Evolutionary conservation across 2,113 vertebrate genomes (phyloP).

Genomic region (Trichomycterus rosablanca): DNA sequence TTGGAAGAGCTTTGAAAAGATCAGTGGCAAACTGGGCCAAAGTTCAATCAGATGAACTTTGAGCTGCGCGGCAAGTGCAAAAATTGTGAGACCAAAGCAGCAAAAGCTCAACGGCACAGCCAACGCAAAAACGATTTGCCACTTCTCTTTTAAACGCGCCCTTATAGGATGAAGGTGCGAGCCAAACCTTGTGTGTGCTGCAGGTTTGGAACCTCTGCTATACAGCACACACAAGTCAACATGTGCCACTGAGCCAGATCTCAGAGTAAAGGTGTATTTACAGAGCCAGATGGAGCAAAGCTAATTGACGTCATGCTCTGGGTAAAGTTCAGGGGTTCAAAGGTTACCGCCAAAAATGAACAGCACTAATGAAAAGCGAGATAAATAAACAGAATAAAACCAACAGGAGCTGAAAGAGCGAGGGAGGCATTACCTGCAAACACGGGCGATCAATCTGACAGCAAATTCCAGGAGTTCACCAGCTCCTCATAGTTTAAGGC

Average conservation of each 20-base stretch:
- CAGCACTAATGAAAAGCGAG: conserved; percentile 17
- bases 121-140: too few relatives aligned
- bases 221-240: too few relatives aligned
- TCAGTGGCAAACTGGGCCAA: too few relatives aligned
- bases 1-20: too few relatives aligned
- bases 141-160: too few relatives aligned
- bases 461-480: conserved; percentile 26
- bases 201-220: too few relatives aligned
- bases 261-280: neutral
- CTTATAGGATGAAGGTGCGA: too few relatives aligned
- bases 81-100: too few relatives aligned
- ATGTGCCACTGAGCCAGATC: conserved; percentile 6
- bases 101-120: too few relatives aligned
- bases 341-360: conserved; percentile 16
- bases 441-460: conserved; percentile 38
- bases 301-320: neutral
- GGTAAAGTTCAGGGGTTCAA: conserved; percentile 10
- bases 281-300: neutral
- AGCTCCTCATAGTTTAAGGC: conserved; percentile 26
- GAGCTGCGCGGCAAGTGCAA: too few relatives aligned
- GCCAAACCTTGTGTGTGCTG: too few relatives aligned
- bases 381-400: conserved; percentile 28
- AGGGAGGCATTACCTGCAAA: conserved; percentile 13
- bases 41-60: too few relatives aligned
- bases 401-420: neutral